Percentiles rank a stretch among this genome's conserved stretches.
Conservation (phyloP, 2,797 vertebrate species). For the Vireo griseus region DNA sequence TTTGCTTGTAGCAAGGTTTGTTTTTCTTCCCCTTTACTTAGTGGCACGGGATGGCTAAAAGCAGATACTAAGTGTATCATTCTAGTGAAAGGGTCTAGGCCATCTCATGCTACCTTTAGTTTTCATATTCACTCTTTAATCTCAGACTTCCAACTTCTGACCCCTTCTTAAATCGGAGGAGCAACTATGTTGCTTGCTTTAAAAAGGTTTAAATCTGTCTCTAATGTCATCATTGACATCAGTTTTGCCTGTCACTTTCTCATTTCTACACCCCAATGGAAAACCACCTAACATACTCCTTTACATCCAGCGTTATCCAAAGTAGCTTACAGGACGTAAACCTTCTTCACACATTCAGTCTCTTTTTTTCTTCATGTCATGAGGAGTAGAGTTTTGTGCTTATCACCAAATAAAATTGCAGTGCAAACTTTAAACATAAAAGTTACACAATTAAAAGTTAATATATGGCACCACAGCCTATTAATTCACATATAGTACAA, state of each 20-base stretch:
- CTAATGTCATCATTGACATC: conserved; percentile 68
- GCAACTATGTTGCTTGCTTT: conserved; percentile 66
- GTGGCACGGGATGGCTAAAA: conserved; percentile 60
- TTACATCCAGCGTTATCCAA: conserved; percentile 70
- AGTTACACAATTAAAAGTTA: conserved; percentile 93
- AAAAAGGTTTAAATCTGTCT: conserved; percentile 51
- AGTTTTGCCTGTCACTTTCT: conserved; percentile 68
- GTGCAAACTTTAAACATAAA: conserved; percentile 99
- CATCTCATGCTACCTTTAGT: conserved; percentile 57
- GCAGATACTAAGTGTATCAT: conserved; percentile 42
- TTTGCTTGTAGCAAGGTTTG: conserved; percentile 52
- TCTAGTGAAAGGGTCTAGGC: conserved; percentile 60
- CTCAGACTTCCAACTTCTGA: conserved; percentile 64
- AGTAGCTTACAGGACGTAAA: conserved; percentile 93
- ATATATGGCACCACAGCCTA: conserved; percentile 97
- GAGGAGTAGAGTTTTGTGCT: conserved; percentile 99
- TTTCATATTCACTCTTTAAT: conserved; percentile 54
- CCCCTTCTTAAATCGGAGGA: conserved; percentile 67
- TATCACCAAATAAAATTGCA: conserved; percentile 99
- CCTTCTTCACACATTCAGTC: conserved; percentile 92
- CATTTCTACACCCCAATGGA: conserved; percentile 71
- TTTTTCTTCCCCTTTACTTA: conserved; percentile 31
- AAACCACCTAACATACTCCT: conserved; percentile 62
- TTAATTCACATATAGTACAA: conserved; percentile 99
- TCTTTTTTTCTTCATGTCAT: conserved; percentile 92